Evolutionary conservation across 1,140 invertebrate species (phyloP).

Genomic region (Drosophila nikananu): DNA sequence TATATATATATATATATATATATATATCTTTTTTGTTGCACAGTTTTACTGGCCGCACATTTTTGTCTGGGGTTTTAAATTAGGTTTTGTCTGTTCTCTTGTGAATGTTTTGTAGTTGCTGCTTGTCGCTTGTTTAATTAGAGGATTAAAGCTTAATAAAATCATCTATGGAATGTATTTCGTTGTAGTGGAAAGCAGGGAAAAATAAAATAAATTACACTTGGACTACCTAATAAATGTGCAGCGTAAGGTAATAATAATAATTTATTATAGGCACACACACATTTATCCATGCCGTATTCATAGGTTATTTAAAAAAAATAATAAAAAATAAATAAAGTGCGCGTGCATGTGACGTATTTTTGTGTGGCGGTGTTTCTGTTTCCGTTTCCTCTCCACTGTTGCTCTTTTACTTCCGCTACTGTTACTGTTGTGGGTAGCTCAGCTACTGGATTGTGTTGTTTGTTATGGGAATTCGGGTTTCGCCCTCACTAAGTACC

Average conservation of each 20-base stretch:
- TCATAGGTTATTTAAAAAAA: slow-evolving; percentile 65
- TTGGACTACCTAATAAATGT: slow-evolving; percentile 61
- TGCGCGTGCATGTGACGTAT: slow-evolving; percentile 74
- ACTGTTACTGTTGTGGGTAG: slow-evolving; percentile 24
- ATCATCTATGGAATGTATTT: slow-evolving; percentile 78
- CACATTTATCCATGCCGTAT: slow-evolving; percentile 41
- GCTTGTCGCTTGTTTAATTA: slow-evolving; percentile 38
- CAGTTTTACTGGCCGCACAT: slow-evolving; percentile 70
- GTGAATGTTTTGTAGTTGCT: slow-evolving; percentile 72
- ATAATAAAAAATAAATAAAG: slow-evolving; percentile 79
- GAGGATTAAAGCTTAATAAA: slow-evolving; percentile 67
- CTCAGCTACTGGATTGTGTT: slow-evolving; percentile 65
- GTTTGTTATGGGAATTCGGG: slow-evolving; percentile 46
- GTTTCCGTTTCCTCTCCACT: slow-evolving; percentile 41
- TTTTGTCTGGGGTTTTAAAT: slow-evolving; percentile 34
- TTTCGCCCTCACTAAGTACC: slow-evolving; percentile 77
- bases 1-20: slow-evolving; percentile 8
- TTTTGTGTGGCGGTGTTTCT: slow-evolving; percentile 68
- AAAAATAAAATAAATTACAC: slow-evolving; percentile 66
- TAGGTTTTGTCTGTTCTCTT: slow-evolving; percentile 40
- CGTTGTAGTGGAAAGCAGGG: slow-evolving; percentile 48
- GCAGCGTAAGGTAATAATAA: slow-evolving; percentile 39
- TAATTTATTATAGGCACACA: slow-evolving; percentile 24
- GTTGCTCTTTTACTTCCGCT: slow-evolving; percentile 1
- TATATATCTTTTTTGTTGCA: slow-evolving; percentile 45